Conservation (phyloP, 2,797 vertebrate genomes). For the Enteromius treurensis region DNA sequence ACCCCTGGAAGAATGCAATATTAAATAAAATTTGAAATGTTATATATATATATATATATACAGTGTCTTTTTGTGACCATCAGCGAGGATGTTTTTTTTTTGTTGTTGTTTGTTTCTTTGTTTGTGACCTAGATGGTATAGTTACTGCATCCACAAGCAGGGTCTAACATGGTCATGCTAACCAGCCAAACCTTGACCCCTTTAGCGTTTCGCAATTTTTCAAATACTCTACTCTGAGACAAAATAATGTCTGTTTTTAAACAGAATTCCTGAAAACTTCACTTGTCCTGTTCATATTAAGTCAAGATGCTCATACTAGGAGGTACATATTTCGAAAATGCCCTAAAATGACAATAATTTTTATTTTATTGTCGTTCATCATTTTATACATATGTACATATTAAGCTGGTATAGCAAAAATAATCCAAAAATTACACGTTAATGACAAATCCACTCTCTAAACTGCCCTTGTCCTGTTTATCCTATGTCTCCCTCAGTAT, state of each 20-base stretch:
- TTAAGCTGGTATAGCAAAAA: background rate
- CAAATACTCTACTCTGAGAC: background rate
- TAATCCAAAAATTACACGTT: background rate
- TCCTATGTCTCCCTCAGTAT: slow-evolving; percentile 64
- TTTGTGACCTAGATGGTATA: too few species aligned
- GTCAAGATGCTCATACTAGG: background rate
- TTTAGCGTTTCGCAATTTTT: background rate
- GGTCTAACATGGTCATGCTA: too few species aligned
- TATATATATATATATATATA: too few species aligned
- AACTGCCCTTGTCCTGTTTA: background rate
- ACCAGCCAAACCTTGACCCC: too few species aligned
- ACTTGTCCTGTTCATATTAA: background rate
- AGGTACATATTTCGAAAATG: background rate
- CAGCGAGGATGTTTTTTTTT: too few species aligned
- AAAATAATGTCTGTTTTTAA: background rate
- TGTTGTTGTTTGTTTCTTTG: too few species aligned
- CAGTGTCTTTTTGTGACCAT: too few species aligned
- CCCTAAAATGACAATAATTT: background rate
- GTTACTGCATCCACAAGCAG: too few species aligned
- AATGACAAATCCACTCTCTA: background rate
- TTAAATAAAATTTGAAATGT: background rate
- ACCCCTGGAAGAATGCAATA: background rate
- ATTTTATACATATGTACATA: background rate
- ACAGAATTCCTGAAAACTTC: background rate
- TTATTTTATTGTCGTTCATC: too few species aligned